Base-by-base conservation (phyloP, 2,113 vertebrate species). In the Daubentonia madagascariensis region DNA sequence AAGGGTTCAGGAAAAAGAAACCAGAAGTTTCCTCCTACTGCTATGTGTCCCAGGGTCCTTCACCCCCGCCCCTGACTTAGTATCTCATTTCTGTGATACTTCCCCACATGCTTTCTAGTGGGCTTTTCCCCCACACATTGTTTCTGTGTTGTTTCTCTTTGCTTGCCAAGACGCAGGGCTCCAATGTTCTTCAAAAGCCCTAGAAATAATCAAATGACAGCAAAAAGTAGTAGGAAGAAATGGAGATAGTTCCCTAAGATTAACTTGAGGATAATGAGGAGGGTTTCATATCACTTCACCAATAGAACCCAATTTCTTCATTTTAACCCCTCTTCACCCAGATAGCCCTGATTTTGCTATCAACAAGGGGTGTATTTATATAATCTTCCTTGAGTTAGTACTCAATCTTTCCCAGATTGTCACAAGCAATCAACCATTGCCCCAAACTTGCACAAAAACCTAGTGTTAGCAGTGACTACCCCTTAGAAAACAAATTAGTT, bases 61-160 rank as follows among this genome's bases (percentile, higher is more conserved):
- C 35, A 35, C 5, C 1, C 5, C 52, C 2, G 22, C 0, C 12
- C 3, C 2, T 6, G 22, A 80, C 10, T 68, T 8, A 4, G 16
- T n/a, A 14, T 50, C 32, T 76, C 76, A 6, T 35, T 65, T 91
- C 88, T 91, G 1, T 23, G 23, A 75, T 23, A 9, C 40, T n/a
- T 78, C 25, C 25, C 79, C 28, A 3, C 8, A 11, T 65, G 8
- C 70, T 40, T 72, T 37, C 30, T 63, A 22, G 14, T 11, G 14
- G 6, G 8, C 75, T 45, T 70, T 73, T 52, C 70, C 79, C 63
- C 40, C 9, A 68, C 3, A 30, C 0, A 4, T 20, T 54, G 8
- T 40, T 70, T 65, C 43, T 63, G 32, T 25, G 11, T 91, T 52
- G 18, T 57, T 72, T 81, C 76, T 96, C 40, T 16, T 94, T 73